Conservation (phyloP, 2,888 invertebrate genomes). For the Lamellibrachia satsuma region DNA sequence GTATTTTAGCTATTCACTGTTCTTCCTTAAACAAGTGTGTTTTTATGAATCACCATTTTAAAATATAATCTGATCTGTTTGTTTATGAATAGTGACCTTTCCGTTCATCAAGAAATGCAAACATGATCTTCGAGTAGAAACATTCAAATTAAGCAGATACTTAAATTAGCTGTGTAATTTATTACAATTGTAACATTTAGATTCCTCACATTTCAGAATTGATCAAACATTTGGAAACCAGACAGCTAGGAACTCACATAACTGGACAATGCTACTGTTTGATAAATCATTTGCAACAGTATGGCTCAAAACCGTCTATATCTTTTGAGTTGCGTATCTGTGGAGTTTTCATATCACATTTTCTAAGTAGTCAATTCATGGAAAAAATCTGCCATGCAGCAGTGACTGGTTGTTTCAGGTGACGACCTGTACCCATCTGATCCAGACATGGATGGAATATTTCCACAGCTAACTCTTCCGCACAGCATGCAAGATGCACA, state of each 20-base stretch:
- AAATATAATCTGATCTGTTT: no score
- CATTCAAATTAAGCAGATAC: no score
- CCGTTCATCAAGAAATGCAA: no score
- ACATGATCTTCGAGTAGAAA: no score
- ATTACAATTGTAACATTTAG: background rate
- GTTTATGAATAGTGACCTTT: no score
- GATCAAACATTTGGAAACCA: background rate
- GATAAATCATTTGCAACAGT: background rate
- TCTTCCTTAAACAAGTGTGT: no score
- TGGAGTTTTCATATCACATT: background rate
- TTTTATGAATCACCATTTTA: no score
- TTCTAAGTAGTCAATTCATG: background rate
- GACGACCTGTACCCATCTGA: constrained; percentile 33
- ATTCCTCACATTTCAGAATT: background rate
- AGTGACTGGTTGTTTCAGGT: constrained; percentile 27
- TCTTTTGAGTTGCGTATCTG: background rate
- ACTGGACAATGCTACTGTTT: background rate
- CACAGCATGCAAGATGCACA: background rate
- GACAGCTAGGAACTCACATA: background rate
- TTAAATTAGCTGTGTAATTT: background rate
- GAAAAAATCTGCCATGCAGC: background rate
- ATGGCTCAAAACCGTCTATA: background rate
- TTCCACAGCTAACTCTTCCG: background rate
- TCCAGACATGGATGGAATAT: constrained; percentile 30
- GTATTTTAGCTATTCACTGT: no score